phyloP scores from a whole-genome alignment of 2,797 vertebrate genomes.

The Argya squamiceps region DNA sequence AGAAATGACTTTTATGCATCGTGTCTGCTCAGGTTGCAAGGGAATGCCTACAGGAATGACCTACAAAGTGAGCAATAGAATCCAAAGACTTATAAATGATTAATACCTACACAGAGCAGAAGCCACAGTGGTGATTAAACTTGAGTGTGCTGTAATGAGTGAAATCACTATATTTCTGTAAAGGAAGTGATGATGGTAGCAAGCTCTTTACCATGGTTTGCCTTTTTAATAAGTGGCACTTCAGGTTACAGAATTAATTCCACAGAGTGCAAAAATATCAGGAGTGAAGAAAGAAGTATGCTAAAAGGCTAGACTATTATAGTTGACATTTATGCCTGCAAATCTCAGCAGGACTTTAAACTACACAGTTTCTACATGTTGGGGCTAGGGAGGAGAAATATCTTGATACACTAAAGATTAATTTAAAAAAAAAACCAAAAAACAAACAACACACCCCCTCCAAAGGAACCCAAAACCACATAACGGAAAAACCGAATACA shows the following conservation, averaged over 20 bases:
- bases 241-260: slow-evolving; percentile 63
- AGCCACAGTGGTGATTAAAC: slow-evolving; percentile 38
- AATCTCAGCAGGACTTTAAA: slow-evolving; percentile 17
- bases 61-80: slow-evolving; percentile 25
- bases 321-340: slow-evolving; percentile 42
- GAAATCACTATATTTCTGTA: slow-evolving; percentile 45
- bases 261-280: slow-evolving; percentile 42
- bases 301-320: slow-evolving; percentile 48
- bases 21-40: neutral
- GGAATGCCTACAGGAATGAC: neutral
- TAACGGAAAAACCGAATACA: neutral
- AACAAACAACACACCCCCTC: neutral
- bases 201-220: slow-evolving; percentile 33
- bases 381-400: neutral
- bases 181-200: slow-evolving; percentile 23
- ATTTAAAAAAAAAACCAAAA: neutral
- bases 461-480: neutral
- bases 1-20: neutral
- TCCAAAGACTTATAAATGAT: slow-evolving; percentile 23
- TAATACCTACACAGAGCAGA: slow-evolving; percentile 3
- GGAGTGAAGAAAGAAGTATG: slow-evolving; percentile 27
- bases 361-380: neutral
- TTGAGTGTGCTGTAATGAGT: slow-evolving; percentile 39
- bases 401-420: neutral
- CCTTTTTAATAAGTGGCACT: slow-evolving; percentile 57